These are phyloP conservation scores for Nemotelus nigrinus DNA, from an alignment of 2,888 invertebrate genomes.

Conservation along the genomic window DNA sequence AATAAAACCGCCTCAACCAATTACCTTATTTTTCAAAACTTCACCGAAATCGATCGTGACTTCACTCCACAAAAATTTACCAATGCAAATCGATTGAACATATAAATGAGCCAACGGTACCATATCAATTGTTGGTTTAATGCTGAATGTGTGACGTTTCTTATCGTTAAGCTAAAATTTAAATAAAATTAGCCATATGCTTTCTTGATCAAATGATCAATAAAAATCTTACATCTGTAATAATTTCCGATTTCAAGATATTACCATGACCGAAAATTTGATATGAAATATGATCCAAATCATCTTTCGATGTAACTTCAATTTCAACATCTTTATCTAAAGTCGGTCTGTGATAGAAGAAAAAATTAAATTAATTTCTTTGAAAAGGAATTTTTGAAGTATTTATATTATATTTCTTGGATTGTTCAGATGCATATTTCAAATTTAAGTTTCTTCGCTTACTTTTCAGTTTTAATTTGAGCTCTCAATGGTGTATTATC, in stretches of 20 bases:
- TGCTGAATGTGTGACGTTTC: slow-evolving; percentile 66
- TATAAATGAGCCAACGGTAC: slow-evolving; percentile 82
- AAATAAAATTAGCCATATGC: background rate
- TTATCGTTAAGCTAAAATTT: slow-evolving; percentile 59
- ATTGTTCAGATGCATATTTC: slow-evolving; percentile 53
- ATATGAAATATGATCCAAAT: slow-evolving; percentile 81
- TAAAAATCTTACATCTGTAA: background rate
- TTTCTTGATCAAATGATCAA: background rate
- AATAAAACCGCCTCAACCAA: no score
- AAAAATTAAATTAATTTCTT: background rate
- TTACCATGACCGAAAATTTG: slow-evolving; percentile 87
- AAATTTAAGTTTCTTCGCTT: slow-evolving; percentile 50
- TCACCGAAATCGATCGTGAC: slow-evolving; percentile 82
- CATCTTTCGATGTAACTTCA: slow-evolving; percentile 79
- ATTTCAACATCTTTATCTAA: slow-evolving; percentile 80
- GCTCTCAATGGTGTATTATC: slow-evolving; percentile 56
- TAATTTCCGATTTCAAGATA: slow-evolving; percentile 67
- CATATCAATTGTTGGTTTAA: slow-evolving; percentile 78
- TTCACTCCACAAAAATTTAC: slow-evolving; percentile 83
- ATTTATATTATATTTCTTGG: slow-evolving; percentile 40
- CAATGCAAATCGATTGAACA: slow-evolving; percentile 79
- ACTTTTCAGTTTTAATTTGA: slow-evolving; percentile 65
- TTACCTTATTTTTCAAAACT: slow-evolving; percentile 79
- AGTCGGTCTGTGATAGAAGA: slow-evolving; percentile 64
- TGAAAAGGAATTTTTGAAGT: background rate